Evolutionary conservation across 1,140 invertebrate genomes (phyloP), one percentile per base, ranked within the genome.

Genomic region (Apis dorsata): DNA sequence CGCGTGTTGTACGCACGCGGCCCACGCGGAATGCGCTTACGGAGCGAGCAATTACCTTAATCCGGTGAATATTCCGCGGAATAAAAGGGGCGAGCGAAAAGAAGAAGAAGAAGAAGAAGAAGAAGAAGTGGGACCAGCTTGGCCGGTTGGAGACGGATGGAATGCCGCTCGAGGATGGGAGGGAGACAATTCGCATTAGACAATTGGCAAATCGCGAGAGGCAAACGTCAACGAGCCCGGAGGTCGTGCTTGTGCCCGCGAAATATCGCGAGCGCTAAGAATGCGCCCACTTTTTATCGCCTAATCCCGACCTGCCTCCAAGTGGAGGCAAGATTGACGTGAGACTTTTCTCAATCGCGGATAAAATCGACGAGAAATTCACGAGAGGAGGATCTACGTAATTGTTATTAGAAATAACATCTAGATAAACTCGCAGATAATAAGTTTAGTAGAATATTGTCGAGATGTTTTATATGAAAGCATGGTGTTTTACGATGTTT

Each of bases 21-120:
- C 72, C 72, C 72, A 75, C 72, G 75, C 75, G 60, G 86, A 85
- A 62, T 79, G 83, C 76, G 77, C 82, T 69, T 74, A 62, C 10
- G 13, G 90, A 92, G 81, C 91, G 88, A 83, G 84, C 92, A 93
- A 93, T 93, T 94, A 93, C 91, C 92, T 92, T 93, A 93, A 93
- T 94, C 90, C 92, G 89, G 91, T 93, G 92, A 93, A 94, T 94
- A 93, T 93, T 93, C 90, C 88, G 86, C 86, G 81, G 85, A 88
- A 93, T 91, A 89, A 93, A 92, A 89, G 88, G 83, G 84, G 84
- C 81, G 84, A 66, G 63, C 74, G 69, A 69, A 44, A 44, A 53
- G 63, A 28, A 57, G 73, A 86, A 78, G 57, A 78, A 57, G 73
- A 86, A 78, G 57, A 78, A 80, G 66, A 34, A 53, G 63, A 28